These are phyloP conservation scores for Capitulum mitella DNA, from an alignment of 2,888 invertebrate genomes.

Conservation along the genomic window DNA sequence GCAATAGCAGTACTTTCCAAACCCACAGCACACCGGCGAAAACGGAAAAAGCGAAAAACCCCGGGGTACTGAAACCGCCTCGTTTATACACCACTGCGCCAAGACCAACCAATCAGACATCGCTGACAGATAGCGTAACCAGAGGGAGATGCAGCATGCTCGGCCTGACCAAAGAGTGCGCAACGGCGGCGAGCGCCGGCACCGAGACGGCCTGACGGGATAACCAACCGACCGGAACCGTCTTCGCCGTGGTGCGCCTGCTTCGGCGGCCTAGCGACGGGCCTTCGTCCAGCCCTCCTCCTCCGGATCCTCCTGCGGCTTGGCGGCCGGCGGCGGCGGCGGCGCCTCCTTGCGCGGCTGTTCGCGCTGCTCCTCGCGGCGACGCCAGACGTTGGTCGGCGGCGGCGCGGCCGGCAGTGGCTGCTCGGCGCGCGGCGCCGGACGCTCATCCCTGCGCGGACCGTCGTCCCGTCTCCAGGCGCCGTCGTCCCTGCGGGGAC, in stretches of 20 bases:
- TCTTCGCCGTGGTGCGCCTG: too few species aligned
- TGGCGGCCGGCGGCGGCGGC: background rate
- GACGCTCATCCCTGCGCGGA: background rate
- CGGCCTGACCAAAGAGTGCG: background rate
- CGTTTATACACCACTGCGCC: background rate
- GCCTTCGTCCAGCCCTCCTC: slow-evolving; percentile 27
- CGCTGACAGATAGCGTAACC: background rate
- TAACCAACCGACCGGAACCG: too few species aligned
- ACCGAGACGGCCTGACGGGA: too few species aligned
- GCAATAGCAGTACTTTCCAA: background rate
- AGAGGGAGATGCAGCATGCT: background rate
- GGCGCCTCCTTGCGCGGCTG: background rate
- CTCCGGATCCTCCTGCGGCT: slow-evolving; percentile 19
- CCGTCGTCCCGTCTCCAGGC: slow-evolving; percentile 33
- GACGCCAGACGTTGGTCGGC: slow-evolving; percentile 25
- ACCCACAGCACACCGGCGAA: background rate
- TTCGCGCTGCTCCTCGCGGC: slow-evolving; percentile 28
- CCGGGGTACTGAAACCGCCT: background rate
- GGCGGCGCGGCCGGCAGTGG: slow-evolving; percentile 26
- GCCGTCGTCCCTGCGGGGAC: slow-evolving; percentile 15
- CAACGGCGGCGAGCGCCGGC: too few species aligned
- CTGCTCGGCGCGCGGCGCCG: background rate
- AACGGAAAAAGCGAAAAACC: too few species aligned
- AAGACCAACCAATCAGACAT: background rate
- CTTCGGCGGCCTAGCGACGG: slow-evolving; percentile 4